Evolutionary conservation across 2,113 vertebrate genomes (phyloP).

Genomic region (Lichenostomus cassidix): DNA sequence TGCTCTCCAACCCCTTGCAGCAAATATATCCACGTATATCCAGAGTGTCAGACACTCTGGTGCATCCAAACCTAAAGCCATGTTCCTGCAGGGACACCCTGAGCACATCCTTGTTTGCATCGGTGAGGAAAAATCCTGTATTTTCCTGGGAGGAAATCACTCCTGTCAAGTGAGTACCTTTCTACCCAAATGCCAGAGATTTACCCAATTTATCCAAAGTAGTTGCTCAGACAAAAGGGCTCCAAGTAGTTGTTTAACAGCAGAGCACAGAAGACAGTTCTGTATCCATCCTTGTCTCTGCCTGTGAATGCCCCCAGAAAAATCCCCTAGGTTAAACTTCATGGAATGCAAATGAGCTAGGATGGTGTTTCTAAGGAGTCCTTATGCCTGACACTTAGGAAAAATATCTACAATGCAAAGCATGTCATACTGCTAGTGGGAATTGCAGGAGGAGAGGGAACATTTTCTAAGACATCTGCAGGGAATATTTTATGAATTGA

Average conservation of each 20-base stretch:
- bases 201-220: not conserved
- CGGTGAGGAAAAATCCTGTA: not conserved
- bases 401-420: conserved; percentile 39
- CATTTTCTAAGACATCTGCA: conserved; percentile 47
- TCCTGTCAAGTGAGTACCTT: not conserved
- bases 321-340: not conserved
- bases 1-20: not conserved
- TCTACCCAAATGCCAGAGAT: not conserved
- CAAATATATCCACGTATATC: not conserved
- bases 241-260: not conserved
- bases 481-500: conserved; percentile 60
- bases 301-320: not conserved
- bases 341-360: not conserved
- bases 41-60: not conserved
- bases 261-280: not conserved
- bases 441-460: conserved; percentile 9
- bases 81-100: not conserved
- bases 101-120: not conserved
- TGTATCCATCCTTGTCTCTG: not conserved
- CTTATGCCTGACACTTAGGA: not conserved
- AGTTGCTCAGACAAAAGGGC: not conserved
- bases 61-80: not conserved
- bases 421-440: not conserved
- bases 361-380: not conserved
- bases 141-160: no score